Base-by-base conservation (phyloP, 2,888 invertebrate species). In the Priocnemis perturbator region DNA sequence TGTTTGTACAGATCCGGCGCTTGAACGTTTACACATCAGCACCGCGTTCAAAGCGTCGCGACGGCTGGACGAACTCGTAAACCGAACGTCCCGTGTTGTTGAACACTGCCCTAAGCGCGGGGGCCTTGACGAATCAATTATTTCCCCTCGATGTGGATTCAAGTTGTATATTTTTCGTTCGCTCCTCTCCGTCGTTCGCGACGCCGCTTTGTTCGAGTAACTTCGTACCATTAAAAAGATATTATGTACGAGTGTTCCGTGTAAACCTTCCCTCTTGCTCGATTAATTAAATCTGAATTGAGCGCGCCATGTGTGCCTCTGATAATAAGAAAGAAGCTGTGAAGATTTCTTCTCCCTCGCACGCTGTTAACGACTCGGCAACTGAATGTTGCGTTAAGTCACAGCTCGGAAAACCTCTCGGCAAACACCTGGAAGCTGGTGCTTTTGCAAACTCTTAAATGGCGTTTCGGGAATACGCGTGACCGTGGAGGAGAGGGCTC, bases 51-150 rank as follows among this genome's bases (percentile, higher is more conserved):
- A 73, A 73, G 77, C 75, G 66, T 73, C 68, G 79, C 70, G 77
- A 77, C 77, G 79, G 73, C 66, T 65, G 69, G 57, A 53, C 45
- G 59, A 45, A 66, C 53, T 62, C 59, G 56, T 67, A 69, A 71
- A 67, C 69, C 58, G 21, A 57, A 60, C 66, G 62, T 58, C 55
- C 53, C 30, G 47, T 58, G 63, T 64, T 57, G 20, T 61, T 56
- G 57, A 58, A 67, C 60, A 37, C 56, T 67, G 65, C 56, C 67
- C 66, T 44, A 47, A 58, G 45, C 55, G 21, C 44, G 58, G 17
- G 30, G 48, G 55, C 65, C 50, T 50, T 61, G 66, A 77, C 73
- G 66, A 79, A 79, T 79, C 71, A 79, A 79, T 77, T 77, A 77
- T 79, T 79, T 79, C 67, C 48, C 50, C 60, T 53, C 52, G 65